Evolutionary conservation across 2,888 invertebrate genomes (phyloP).

Genomic region (Xylota segnis): DNA sequence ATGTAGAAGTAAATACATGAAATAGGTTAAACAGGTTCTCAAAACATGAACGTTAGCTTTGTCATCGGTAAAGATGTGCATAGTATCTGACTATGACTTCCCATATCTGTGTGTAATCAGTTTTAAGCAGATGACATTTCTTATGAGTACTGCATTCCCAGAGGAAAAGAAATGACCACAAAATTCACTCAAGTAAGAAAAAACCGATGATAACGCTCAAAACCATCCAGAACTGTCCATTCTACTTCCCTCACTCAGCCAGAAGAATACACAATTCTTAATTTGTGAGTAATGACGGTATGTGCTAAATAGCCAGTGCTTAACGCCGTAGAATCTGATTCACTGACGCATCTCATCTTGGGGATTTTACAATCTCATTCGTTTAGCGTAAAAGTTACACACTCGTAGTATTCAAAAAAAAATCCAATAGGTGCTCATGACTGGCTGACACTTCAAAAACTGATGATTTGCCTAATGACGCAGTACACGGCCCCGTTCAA

Average conservation of each 20-base stretch:
- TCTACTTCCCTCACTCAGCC: background rate
- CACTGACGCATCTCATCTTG: conserved; percentile 32
- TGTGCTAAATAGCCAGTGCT: background rate
- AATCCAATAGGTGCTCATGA: background rate
- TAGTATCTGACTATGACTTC: background rate
- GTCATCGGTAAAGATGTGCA: no score
- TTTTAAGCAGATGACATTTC: background rate
- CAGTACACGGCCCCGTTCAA: conserved; percentile 1
- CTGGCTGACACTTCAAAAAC: conserved; percentile 6
- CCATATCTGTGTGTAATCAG: background rate
- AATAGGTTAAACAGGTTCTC: no score
- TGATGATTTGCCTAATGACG: conserved; percentile 39
- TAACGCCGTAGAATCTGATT: background rate
- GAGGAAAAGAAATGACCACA: conserved; percentile 1
- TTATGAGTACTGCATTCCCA: background rate
- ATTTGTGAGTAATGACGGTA: background rate
- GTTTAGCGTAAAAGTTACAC: conserved; percentile 10
- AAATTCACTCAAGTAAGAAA: background rate
- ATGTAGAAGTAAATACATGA: no score
- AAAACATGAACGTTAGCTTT: no score
- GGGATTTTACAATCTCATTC: conserved; percentile 16
- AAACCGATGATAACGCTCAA: background rate
- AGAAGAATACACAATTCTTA: background rate
- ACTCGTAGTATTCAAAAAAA: conserved; percentile 5
- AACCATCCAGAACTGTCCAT: background rate